These are phyloP conservation scores for Oophaga sylvatica DNA, from an alignment of 2,797 vertebrate genomes.

Conservation along the genomic window DNA sequence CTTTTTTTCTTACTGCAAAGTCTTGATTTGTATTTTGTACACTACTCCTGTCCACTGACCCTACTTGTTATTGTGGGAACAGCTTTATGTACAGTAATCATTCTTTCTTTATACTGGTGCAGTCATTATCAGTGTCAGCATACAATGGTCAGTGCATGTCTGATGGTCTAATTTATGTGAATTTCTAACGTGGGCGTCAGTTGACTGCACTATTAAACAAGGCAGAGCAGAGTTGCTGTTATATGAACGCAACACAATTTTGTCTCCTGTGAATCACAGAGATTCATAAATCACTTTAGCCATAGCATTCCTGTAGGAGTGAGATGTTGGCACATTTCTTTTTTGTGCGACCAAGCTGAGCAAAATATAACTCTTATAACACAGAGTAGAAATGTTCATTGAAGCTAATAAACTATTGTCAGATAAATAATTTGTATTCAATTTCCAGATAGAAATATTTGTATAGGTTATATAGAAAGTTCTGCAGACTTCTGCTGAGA, in stretches of 20 bases:
- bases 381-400: background rate
- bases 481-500: too few relatives aligned
- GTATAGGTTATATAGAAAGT: background rate
- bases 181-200: slow-evolving; percentile 1
- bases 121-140: background rate
- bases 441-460: background rate
- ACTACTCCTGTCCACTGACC: background rate
- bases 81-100: background rate
- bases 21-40: background rate
- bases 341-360: background rate
- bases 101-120: background rate
- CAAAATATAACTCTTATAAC: slow-evolving; percentile 17
- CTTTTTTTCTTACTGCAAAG: background rate
- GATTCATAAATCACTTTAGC: slow-evolving; percentile 11
- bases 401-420: slow-evolving; percentile 6
- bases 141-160: background rate
- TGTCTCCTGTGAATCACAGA: background rate
- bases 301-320: background rate
- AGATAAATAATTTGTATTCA: slow-evolving; percentile 6
- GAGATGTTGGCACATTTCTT: slow-evolving; percentile 8
- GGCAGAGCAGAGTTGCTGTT: background rate
- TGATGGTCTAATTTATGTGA: background rate
- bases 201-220: slow-evolving; percentile 11
- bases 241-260: background rate
- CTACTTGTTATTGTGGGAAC: background rate